phyloP scores from a whole-genome alignment of 2,113 vertebrate species.

The Salvelinus alpinus region DNA sequence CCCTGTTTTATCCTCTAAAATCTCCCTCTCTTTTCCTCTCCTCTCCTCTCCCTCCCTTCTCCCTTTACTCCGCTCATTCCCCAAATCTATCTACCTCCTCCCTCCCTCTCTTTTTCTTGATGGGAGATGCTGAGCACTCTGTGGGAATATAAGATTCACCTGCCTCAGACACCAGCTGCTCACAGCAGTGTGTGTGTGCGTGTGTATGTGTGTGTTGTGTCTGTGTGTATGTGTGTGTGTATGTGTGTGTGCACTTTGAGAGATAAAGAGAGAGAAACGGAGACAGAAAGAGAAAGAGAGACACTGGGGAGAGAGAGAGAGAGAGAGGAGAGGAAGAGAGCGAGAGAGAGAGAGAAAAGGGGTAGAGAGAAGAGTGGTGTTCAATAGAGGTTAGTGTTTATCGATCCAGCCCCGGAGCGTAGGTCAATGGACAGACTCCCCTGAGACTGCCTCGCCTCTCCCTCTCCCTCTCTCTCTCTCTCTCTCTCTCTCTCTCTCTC shows the following conservation, averaged over 20 bases:
- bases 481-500: constrained; percentile 22
- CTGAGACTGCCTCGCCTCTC: constrained; percentile 57
- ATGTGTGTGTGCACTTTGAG: constrained; percentile 16
- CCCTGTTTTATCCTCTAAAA: background rate
- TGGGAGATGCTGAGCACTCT: constrained; percentile 57
- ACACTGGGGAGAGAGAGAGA: constrained; percentile 30
- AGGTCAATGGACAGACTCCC: constrained; percentile 77
- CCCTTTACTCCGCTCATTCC: background rate
- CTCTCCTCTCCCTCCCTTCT: background rate
- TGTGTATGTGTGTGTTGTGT: constrained; percentile 27
- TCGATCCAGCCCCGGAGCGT: constrained; percentile 75
- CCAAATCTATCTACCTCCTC: background rate
- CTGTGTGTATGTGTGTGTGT: constrained; percentile 27
- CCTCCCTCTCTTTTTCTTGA: constrained; percentile 13
- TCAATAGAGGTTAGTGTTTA: constrained; percentile 84
- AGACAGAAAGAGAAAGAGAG: constrained; percentile 41
- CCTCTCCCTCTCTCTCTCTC: constrained; percentile 29
- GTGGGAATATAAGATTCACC: constrained; percentile 71
- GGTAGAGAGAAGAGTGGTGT: constrained; percentile 58
- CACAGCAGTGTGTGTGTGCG: constrained; percentile 39
- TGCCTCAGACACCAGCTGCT: constrained; percentile 71
- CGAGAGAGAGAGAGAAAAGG: constrained; percentile 31
- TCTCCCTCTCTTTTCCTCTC: background rate
- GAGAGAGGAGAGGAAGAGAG: constrained; percentile 55
- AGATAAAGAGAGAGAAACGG: background rate